Evolutionary conservation across 2,113 vertebrate species (phyloP).

Genomic region (Campylorhamphus procurvoides): DNA sequence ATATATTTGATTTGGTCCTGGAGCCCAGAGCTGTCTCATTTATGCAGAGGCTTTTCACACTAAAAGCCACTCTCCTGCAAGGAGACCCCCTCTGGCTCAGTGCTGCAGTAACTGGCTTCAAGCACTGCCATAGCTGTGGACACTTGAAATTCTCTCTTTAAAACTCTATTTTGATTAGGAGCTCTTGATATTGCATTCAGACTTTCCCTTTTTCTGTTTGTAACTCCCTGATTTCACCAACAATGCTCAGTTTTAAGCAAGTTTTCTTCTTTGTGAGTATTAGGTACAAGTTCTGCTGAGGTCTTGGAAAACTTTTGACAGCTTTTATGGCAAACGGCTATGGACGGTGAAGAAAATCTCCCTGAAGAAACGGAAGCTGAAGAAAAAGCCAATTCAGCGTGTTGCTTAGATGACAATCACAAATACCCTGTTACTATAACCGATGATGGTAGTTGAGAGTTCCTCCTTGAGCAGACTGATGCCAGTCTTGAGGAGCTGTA

Average conservation of each 20-base stretch:
- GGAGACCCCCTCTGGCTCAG: background rate
- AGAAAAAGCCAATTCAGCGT: background rate
- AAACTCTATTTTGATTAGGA: background rate
- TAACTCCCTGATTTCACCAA: background rate
- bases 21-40: rapidly evolving
- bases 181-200: background rate
- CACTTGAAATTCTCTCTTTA: background rate
- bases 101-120: background rate
- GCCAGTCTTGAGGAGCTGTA: background rate
- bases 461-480: background rate
- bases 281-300: background rate
- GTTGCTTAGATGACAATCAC: background rate
- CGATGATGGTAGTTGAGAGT: background rate
- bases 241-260: background rate
- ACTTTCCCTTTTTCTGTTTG: background rate
- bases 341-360: background rate
- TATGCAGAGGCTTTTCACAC: background rate
- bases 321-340: background rate
- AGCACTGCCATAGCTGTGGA: background rate
- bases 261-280: background rate
- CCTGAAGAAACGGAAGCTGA: background rate
- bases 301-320: background rate
- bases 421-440: background rate
- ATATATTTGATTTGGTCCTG: background rate
- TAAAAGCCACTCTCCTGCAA: rapidly evolving